Evolutionary conservation across 2,113 vertebrate genomes (phyloP).

Genomic region (Nibea albiflora): DNA sequence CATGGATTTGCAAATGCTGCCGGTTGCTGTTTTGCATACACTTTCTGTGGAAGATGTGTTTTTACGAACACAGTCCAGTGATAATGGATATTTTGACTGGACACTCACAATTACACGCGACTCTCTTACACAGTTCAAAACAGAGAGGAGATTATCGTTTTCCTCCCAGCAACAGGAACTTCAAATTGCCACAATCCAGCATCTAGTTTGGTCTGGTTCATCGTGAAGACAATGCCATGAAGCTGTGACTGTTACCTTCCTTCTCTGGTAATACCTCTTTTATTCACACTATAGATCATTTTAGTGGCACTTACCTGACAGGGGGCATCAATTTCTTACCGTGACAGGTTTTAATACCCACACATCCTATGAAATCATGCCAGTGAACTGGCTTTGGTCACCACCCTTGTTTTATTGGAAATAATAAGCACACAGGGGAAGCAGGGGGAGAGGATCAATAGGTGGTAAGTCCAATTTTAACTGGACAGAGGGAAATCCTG

Average conservation of each 20-base stretch:
- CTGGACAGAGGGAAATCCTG: no score
- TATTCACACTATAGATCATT: neutral
- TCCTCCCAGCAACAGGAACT: neutral
- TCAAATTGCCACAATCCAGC: neutral
- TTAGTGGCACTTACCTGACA: neutral
- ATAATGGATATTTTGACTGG: neutral
- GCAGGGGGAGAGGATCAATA: no score
- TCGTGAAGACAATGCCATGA: neutral
- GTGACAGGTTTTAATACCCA: neutral
- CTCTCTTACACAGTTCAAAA: neutral
- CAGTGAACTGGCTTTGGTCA: neutral
- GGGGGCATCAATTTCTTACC: neutral
- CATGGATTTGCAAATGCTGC: constrained; percentile 31
- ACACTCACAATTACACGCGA: neutral
- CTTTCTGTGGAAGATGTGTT: neutral
- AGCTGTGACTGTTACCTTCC: neutral
- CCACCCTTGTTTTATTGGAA: no score
- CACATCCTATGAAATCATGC: neutral
- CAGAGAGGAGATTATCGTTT: neutral
- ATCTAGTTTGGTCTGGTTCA: neutral
- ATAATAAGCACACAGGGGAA: no score
- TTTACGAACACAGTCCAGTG: neutral
- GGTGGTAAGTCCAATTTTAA: no score
- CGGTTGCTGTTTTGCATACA: constrained; percentile 3
- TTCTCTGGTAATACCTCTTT: neutral